Evolutionary conservation across 2,888 invertebrate species (phyloP), one percentile per base, ranked within the genome.

Genomic region (Clunio marinus): DNA sequence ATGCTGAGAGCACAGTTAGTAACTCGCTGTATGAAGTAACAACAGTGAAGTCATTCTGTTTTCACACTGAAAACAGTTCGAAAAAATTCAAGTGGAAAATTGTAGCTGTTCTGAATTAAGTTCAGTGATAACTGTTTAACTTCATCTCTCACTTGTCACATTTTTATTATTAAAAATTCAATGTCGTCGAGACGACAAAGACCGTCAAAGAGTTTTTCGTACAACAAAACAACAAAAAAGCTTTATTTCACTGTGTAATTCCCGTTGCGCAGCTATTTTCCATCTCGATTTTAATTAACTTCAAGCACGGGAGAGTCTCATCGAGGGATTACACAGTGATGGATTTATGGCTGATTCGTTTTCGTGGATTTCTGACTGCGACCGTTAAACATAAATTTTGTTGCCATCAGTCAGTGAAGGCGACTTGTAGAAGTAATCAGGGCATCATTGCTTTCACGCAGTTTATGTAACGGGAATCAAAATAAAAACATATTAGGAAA

Each of bases 281-380:
- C 7, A 5, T 25, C 27, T 24, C 57, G 27, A 27, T 57, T 57
- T 57, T 57, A 57, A 57, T 57, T 57, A 57, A 57, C 57, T 57
- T 20, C n/a, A 20, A 51, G 41, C n/a, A 41, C 41, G 13, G 3
- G 41, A 41, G 15, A 41, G 27, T 27, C 25, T 15, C 57, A 51
- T 51, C 27, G 57, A 57, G 57, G 57, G 27, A 27, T 57, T 27
- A 45, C 7, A 25, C 13, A 13, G 57, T 25, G 57, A 57, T 57
- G 57, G 57, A 57, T 57, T 57, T 57, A 57, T 57, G 57, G 57
- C 13, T 57, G 57, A 57, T 57, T 57, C 15, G 27, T 25, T n/a
- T 20, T 57, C 57, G 22, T 22, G 51, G 51, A 51, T 51, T 51
- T 51, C 51, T 51, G 17, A 22, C 22, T 51, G 22, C 51, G 22